Conservation (phyloP, 2,113 vertebrate species). For the Suricata suricatta region DNA sequence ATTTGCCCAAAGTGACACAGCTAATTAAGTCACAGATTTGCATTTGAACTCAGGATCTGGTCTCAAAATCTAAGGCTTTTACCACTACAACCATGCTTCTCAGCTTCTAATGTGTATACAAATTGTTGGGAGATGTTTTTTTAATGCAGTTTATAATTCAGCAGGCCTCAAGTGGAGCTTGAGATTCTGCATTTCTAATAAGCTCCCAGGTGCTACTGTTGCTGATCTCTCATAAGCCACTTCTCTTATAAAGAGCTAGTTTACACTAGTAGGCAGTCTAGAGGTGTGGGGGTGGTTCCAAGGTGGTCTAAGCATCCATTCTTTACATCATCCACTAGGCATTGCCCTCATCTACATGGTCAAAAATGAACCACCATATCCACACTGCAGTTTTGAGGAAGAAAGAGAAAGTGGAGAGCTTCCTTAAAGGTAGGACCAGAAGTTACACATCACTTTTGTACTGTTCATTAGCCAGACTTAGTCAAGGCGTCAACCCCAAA, state of each 20-base stretch:
- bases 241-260: background rate
- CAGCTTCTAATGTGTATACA: background rate
- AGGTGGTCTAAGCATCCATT: background rate
- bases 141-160: background rate
- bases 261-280: background rate
- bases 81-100: background rate
- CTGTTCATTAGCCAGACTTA: background rate
- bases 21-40: background rate
- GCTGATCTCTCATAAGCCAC: background rate
- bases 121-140: background rate
- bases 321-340: background rate
- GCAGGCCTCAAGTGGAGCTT: background rate
- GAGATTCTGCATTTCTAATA: background rate
- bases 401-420: background rate
- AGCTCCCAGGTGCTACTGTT: background rate
- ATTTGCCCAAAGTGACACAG: background rate
- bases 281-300: background rate
- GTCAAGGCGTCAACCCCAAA: background rate
- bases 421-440: background rate
- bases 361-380: background rate
- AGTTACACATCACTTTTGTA: background rate
- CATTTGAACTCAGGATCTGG: background rate
- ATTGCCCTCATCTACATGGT: background rate
- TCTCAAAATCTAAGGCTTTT: background rate
- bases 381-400: background rate